phyloP scores from a whole-genome alignment of 2,797 vertebrate species.

The Acrocephalus scirpaceus region DNA sequence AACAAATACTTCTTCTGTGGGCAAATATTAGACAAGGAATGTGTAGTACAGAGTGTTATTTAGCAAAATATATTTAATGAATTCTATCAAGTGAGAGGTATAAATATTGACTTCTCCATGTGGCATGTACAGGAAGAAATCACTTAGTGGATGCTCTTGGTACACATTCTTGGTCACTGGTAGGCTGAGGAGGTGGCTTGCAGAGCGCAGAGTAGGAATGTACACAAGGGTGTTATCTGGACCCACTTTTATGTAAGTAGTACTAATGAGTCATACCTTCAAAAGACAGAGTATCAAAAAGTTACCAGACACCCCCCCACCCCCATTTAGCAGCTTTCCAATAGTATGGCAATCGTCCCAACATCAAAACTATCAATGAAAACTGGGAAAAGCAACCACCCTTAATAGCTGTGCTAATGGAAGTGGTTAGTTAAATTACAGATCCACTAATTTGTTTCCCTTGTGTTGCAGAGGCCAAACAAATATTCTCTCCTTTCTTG shows the following conservation, averaged over 20 bases:
- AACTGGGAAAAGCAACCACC: neutral
- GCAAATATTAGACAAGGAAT: slow-evolving; percentile 55
- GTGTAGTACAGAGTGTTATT: slow-evolving; percentile 27
- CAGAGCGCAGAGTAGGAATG: neutral
- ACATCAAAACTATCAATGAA: neutral
- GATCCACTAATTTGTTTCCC: neutral
- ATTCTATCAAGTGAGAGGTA: slow-evolving; percentile 8
- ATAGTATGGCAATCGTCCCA: neutral
- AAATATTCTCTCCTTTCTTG: neutral
- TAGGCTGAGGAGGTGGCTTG: neutral
- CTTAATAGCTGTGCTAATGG: neutral
- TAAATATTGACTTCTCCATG: slow-evolving; percentile 57
- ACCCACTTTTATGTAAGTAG: neutral
- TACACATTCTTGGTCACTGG: neutral
- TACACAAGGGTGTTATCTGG: neutral
- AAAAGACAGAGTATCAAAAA: neutral
- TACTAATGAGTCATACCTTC: neutral
- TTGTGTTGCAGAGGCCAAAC: neutral
- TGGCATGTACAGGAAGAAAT: slow-evolving; percentile 10
- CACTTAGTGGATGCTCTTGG: neutral
- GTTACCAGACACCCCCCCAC: neutral
- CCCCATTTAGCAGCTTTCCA: neutral
- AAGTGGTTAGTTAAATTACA: neutral
- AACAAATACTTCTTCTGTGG: slow-evolving; percentile 23
- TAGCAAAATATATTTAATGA: slow-evolving; percentile 55